A percentile compares a stretch with the other conserved stretches of the same genome.
Evolutionary conservation across 2,113 vertebrate species (phyloP).

Genomic region (Triplophysa siluroides): DNA sequence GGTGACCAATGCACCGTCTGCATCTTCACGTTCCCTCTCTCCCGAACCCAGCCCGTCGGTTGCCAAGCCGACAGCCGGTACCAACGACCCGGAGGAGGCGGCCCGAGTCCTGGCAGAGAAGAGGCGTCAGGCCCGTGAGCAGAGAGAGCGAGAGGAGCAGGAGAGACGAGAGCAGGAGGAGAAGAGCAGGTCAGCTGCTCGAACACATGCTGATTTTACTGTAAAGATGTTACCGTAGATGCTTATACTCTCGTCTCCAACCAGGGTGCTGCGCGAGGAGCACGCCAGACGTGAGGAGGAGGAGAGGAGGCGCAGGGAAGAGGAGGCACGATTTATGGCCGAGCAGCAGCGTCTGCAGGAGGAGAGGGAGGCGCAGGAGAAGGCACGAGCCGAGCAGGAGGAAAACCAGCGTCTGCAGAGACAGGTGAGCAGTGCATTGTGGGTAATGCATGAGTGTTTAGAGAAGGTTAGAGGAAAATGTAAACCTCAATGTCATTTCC

Average conservation of each 20-base stretch:
- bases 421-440: conserved; percentile 75
- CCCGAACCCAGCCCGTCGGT: conserved; percentile 47
- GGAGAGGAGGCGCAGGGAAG: conserved; percentile 80
- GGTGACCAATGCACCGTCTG: neutral
- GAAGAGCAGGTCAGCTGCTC: conserved; percentile 78
- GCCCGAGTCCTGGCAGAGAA: conserved; percentile 87
- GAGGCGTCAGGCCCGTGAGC: conserved; percentile 88
- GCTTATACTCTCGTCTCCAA: neutral
- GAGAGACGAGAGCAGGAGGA: conserved; percentile 86
- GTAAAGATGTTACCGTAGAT: neutral
- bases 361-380: conserved; percentile 73
- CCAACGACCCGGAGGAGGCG: conserved; percentile 89
- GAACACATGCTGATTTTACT: too few relatives aligned
- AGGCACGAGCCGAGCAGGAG: conserved; percentile 80
- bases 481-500: too few relatives aligned
- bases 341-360: conserved; percentile 74
- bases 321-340: conserved; percentile 73
- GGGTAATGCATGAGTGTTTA: neutral
- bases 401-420: conserved; percentile 85
- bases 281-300: conserved; percentile 77
- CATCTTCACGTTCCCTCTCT: conserved; percentile 29
- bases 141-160: conserved; percentile 89
- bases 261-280: conserved; percentile 82
- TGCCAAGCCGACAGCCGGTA: conserved; percentile 82
- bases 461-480: too few relatives aligned